Evolutionary conservation across 1,140 invertebrate species (phyloP).

Genomic region (Psilanteris sp.): DNA sequence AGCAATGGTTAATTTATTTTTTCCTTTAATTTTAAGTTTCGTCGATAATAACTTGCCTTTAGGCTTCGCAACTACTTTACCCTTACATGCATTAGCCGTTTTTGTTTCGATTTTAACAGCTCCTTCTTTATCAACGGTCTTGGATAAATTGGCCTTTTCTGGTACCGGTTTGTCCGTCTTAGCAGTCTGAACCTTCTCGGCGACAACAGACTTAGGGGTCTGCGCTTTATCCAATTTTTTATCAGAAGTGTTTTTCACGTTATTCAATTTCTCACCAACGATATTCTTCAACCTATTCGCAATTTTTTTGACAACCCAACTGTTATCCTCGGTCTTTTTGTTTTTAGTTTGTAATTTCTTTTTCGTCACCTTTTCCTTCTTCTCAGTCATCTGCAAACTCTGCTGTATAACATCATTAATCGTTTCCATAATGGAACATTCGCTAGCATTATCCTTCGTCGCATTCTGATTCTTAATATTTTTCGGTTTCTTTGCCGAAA

Average conservation of each 20-base stretch:
- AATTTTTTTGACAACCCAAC: slow-evolving; percentile 80
- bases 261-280: slow-evolving; percentile 71
- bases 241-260: slow-evolving; percentile 71
- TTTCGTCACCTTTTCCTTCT: slow-evolving; percentile 65
- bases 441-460: slow-evolving; percentile 70
- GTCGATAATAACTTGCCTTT: slow-evolving; percentile 63
- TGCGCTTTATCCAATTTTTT: slow-evolving; percentile 55
- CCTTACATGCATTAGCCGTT: slow-evolving; percentile 57
- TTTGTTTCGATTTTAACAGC: slow-evolving; percentile 32
- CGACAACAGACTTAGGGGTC: slow-evolving; percentile 43
- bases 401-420: slow-evolving; percentile 75
- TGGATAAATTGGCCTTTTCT: slow-evolving; percentile 14
- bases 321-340: slow-evolving; percentile 64
- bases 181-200: slow-evolving; percentile 72
- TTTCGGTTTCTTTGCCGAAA: slow-evolving; percentile 65
- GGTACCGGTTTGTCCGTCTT: slow-evolving; percentile 46
- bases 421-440: slow-evolving; percentile 76
- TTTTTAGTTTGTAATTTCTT: slow-evolving; percentile 33
- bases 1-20: slow-evolving; percentile 67
- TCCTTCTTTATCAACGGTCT: slow-evolving; percentile 39
- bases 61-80: slow-evolving; percentile 60
- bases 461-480: slow-evolving; percentile 44
- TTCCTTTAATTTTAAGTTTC: slow-evolving; percentile 72
- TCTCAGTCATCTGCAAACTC: slow-evolving; percentile 75
- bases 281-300: slow-evolving; percentile 78